phyloP scores from a whole-genome alignment of 1,140 invertebrate genomes.

The Hycleus cichorii region DNA sequence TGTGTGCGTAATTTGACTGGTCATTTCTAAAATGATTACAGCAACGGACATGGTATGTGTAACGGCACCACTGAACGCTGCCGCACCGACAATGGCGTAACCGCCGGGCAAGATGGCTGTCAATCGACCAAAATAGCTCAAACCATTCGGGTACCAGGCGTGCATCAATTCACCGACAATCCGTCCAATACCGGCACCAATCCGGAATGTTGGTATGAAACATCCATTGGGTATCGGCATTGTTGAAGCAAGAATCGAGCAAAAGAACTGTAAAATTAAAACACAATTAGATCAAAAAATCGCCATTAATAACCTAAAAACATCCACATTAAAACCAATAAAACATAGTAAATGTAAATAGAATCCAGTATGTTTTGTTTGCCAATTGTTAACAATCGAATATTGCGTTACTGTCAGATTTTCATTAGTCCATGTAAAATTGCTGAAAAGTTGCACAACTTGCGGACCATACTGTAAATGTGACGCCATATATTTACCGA shows the following conservation, averaged over 20 bases:
- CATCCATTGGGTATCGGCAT: constrained; percentile 90
- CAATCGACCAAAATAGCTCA: constrained; percentile 72
- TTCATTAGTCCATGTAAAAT: constrained; percentile 86
- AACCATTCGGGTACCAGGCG: constrained; percentile 70
- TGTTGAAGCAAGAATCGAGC: constrained; percentile 87
- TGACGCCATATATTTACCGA: constrained; percentile 82
- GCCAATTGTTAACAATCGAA: constrained; percentile 81
- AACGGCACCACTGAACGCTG: constrained; percentile 90
- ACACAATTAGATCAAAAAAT: constrained; percentile 1
- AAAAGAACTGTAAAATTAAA: constrained; percentile 67
- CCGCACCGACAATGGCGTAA: constrained; percentile 85
- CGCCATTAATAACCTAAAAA: neutral
- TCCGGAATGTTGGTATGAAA: constrained; percentile 91
- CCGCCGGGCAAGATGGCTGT: constrained; percentile 88
- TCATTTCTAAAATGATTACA: constrained; percentile 97
- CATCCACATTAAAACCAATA: constrained; percentile 38
- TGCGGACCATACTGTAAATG: constrained; percentile 75
- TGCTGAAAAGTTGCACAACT: constrained; percentile 83
- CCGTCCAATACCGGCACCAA: constrained; percentile 88
- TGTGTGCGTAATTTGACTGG: constrained; percentile 80
- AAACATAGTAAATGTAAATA: constrained; percentile 82
- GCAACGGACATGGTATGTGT: constrained; percentile 96
- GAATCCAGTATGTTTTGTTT: constrained; percentile 68
- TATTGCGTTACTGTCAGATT: constrained; percentile 75
- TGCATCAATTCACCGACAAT: constrained; percentile 89